Base-by-base conservation (phyloP, 2,888 invertebrate genomes). In the Apodemia mormo region DNA sequence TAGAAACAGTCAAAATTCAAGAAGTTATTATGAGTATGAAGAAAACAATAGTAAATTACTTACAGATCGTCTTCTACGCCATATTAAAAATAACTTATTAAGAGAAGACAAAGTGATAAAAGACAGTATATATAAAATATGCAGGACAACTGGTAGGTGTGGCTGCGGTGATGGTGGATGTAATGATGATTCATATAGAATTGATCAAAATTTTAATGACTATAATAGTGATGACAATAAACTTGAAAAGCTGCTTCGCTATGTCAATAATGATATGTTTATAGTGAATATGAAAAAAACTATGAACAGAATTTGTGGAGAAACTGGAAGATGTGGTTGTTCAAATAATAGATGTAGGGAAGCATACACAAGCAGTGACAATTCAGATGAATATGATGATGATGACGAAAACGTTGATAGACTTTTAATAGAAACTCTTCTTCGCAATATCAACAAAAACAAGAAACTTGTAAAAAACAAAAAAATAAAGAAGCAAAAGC, bases 301-400 rank as follows among this genome's bases (percentile, higher is more conserved):
- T 22, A 52, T 43, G 5, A 72, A 75, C 1, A 72, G 69, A 33
- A 73, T 69, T 12, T 78, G 78, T 66, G 61, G 58, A 22, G 68
- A 69, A 45, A 72, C 67, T 29, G 77, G 75, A 7, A 72, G 76
- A 66, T 79, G 78, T 71, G 78, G 76, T 1, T 73, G 77, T 56
- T 54, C 68, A 6, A 71, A 74, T 8, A 10, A 52, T 8, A 69
- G 73, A 8, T 77, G 78, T 65, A 70, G 72, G 10, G 45, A 64
- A 14, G 3, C 5, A 61, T 6, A 33, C 29, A 61, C 1, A 30
- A 61, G 10, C 33, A 9, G 10, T 58, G 29, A 29, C 4, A 10
- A 58, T 45, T 45, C 45, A 45, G 1, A 45, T 12, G 45, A 45
- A 10, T 12, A 12, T 49, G 5, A 49, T 49, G 4, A 0, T 14